A percentile compares a stretch with the other conserved stretches of the same genome.
phyloP scores from a whole-genome alignment of 2,888 invertebrate genomes.

The Eristalis pertinax region DNA sequence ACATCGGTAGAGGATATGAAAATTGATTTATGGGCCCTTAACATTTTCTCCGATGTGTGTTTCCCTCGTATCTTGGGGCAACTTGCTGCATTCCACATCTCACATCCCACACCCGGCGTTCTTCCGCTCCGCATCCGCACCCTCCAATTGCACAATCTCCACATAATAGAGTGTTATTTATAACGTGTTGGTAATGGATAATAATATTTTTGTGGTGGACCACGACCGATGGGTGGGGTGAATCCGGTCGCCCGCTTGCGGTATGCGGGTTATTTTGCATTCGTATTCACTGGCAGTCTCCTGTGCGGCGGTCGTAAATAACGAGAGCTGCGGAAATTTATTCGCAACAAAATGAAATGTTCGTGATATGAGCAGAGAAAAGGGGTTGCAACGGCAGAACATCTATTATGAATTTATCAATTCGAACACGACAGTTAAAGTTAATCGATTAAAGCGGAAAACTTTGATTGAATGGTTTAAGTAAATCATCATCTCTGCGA shows the following conservation, averaged over 20 bases:
- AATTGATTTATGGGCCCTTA: not conserved
- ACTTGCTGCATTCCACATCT: not conserved
- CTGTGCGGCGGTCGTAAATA: not conserved
- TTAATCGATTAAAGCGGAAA: not conserved
- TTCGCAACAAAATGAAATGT: not conserved
- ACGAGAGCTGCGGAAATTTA: not conserved
- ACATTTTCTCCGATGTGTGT: not conserved
- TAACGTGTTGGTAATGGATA: not conserved
- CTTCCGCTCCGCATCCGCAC: no score
- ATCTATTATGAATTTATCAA: not conserved
- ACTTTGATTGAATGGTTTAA: not conserved
- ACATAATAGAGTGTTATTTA: not conserved
- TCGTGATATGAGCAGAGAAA: no score
- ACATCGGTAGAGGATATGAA: not conserved
- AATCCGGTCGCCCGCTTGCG: not conserved
- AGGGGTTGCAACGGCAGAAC: not conserved
- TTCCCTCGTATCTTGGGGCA: not conserved
- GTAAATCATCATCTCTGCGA: not conserved
- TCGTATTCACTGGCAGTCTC: not conserved
- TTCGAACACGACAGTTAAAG: not conserved
- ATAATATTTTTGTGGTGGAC: slow-evolving; percentile 1
- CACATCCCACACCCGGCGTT: not conserved
- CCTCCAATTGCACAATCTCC: not conserved
- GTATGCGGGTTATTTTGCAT: not conserved
- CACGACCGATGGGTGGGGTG: not conserved